Base-by-base conservation (phyloP, 2,888 invertebrate genomes). In the Andrena camellia region DNA sequence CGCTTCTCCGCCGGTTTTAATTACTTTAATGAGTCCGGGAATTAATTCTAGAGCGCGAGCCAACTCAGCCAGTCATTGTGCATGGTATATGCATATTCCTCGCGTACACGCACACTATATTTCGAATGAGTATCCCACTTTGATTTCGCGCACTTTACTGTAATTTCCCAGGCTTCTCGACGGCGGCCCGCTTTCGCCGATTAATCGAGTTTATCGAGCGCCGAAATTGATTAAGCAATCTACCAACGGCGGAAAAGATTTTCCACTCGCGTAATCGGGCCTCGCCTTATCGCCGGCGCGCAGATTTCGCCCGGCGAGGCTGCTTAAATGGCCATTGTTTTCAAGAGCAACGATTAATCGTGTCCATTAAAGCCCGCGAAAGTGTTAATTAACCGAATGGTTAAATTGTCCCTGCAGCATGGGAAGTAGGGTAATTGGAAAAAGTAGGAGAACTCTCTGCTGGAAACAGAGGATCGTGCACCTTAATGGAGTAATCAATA, bases 1-100 rank as follows among this genome's bases (percentile, higher is more conserved):
- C 48, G 29, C 35, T 17, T 8, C 66, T 23, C 59, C 76, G 54
- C 60, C 69, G 57, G 70, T 76, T 83, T 85, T 85, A 85, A 85
- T 85, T 85, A 83, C 84, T 85, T 80, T 84, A 85, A 85, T 85
- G 84, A 84, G 79, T 75, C 73, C 69, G 57, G 71, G 77, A 85
- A 85, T 84, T 85, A 85, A 85, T 85, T 80, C 62, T 77, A 54
- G 76, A 71, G 74, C 71, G 73, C 67, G 71, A 52, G 31, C 63
- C 73, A 69, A 63, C 60, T 70, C 74, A 29, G 57, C 60, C 75
- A 42, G 79, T 80, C 75, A 80, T 82, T 72, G 68, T 68, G 42
- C 42, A 17, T 4, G 4, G 42, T 42, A 5, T 42, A 17, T 17
- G 42, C 5, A 42, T 42, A 42, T 42, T 5, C 42, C 13, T 42